These are phyloP conservation scores for Allobates femoralis DNA, from an alignment of 2,797 vertebrate genomes.

Conservation along the genomic window DNA sequence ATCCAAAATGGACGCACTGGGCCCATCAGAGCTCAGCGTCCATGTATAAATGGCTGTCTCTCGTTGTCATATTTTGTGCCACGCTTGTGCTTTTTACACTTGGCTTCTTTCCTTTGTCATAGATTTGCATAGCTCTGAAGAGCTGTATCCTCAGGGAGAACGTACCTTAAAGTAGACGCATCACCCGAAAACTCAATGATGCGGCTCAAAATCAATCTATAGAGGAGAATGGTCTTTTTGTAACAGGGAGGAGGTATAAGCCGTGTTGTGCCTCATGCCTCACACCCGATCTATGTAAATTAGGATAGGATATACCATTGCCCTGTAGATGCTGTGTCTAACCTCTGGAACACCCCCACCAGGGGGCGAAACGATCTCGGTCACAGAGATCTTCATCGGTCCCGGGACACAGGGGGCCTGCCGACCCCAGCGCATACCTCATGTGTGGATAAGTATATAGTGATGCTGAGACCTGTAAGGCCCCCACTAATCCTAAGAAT, in stretches of 20 bases:
- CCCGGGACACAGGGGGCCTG: too few species aligned
- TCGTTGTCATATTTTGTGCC: background rate
- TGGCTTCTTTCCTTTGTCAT: constrained; percentile 22
- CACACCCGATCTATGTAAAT: too few species aligned
- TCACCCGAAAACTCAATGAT: background rate
- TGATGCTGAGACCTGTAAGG: too few species aligned
- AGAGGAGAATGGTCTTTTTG: background rate
- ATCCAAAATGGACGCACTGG: constrained; percentile 42
- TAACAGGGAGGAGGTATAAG: background rate
- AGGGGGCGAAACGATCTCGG: too few species aligned
- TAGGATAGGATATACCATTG: too few species aligned
- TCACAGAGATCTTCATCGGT: too few species aligned
- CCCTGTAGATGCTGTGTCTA: too few species aligned
- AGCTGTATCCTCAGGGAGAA: background rate
- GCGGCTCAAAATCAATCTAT: background rate
- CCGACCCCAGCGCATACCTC: too few species aligned
- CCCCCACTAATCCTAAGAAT: too few species aligned
- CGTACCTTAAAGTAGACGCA: background rate
- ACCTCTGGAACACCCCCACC: too few species aligned
- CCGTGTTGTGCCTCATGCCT: background rate
- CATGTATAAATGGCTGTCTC: constrained; percentile 33
- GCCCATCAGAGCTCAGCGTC: constrained; percentile 21
- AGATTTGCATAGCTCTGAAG: constrained; percentile 28
- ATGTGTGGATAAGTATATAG: too few species aligned
- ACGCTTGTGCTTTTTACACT: constrained; percentile 19